A percentile compares a stretch with the other conserved stretches of the same genome.
Conservation (phyloP, 2,113 vertebrate species). For the Scomber colias region DNA sequence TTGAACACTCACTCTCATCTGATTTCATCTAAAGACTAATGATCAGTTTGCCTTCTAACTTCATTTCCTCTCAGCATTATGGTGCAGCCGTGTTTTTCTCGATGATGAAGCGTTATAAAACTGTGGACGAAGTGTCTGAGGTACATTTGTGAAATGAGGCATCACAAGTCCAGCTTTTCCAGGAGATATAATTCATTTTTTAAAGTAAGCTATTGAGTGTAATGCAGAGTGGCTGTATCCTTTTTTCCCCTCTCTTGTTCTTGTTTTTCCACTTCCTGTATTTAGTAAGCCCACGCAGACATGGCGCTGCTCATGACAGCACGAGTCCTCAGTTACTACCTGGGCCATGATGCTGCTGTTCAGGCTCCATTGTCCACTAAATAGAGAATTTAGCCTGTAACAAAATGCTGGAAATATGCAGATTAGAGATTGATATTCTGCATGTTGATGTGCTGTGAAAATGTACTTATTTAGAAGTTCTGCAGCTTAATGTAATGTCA, state of each 20-base stretch:
- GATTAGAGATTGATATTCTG: slow-evolving; percentile 23
- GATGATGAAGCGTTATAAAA: slow-evolving; percentile 76
- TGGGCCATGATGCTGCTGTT: slow-evolving; percentile 52
- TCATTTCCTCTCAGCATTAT: slow-evolving; percentile 73
- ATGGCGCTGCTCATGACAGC: slow-evolving; percentile 42
- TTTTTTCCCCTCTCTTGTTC: slow-evolving; percentile 3
- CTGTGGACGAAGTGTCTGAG: slow-evolving; percentile 70
- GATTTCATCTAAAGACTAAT: slow-evolving; percentile 81
- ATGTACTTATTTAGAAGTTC: slow-evolving; percentile 21
- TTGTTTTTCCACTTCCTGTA: slow-evolving; percentile 52
- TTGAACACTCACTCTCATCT: slow-evolving; percentile 77
- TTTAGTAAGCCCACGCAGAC: slow-evolving; percentile 57
- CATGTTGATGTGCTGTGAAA: slow-evolving; percentile 13
- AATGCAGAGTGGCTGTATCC: slow-evolving; percentile 51
- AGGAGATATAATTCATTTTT: slow-evolving; percentile 72
- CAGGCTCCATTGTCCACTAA: slow-evolving; percentile 63
- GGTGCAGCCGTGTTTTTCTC: slow-evolving; percentile 53
- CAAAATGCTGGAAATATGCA: slow-evolving; percentile 16
- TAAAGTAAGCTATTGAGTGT: slow-evolving; percentile 75
- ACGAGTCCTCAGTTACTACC: slow-evolving; percentile 49
- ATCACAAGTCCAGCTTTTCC: slow-evolving; percentile 79
- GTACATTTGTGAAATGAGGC: slow-evolving; percentile 83
- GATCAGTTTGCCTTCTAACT: slow-evolving; percentile 79
- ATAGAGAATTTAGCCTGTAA: slow-evolving; percentile 53
- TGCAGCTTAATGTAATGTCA: slow-evolving; percentile 31